phyloP scores from a whole-genome alignment of 2,888 invertebrate genomes.

The Linnaemya vulpina region DNA sequence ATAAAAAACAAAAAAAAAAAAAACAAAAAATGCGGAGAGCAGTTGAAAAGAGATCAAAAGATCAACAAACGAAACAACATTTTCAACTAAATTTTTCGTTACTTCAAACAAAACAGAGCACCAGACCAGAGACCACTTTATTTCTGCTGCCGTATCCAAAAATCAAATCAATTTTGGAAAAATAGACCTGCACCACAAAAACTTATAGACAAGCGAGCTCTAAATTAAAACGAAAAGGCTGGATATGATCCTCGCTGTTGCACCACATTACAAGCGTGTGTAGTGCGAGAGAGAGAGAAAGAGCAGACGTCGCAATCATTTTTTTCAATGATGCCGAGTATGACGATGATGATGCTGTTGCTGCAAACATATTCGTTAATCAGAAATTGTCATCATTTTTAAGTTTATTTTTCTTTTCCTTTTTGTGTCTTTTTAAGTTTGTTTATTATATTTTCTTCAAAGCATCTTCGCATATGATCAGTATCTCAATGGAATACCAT shows the following conservation, averaged over 20 bases:
- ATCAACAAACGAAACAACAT: conserved; percentile 56
- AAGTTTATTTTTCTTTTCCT: conserved; percentile 26
- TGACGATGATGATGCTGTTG: conserved; percentile 53
- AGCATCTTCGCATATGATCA: conserved; percentile 62
- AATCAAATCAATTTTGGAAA: conserved; percentile 65
- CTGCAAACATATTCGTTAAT: conserved; percentile 66
- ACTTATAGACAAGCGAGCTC: conserved; percentile 70
- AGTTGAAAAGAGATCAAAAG: conserved; percentile 57
- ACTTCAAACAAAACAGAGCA: conserved; percentile 15
- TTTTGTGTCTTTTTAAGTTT: conserved; percentile 8
- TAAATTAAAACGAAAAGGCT: conserved; percentile 71
- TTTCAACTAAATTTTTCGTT: conserved; percentile 35
- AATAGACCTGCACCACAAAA: conserved; percentile 27
- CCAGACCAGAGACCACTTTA: conserved; percentile 35
- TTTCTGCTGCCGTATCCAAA: conserved; percentile 50
- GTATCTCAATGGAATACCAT: conserved; percentile 53
- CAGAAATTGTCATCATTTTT: conserved; percentile 70
- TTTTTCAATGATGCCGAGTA: conserved; percentile 30
- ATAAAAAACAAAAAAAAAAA: conserved; percentile 3
- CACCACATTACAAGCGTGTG: background rate
- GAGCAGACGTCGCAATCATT: conserved; percentile 68
- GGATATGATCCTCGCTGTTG: background rate
- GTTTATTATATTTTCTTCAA: conserved; percentile 49
- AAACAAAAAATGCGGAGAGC: conserved; percentile 5
- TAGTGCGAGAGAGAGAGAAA: background rate